Evolutionary conservation across 2,888 invertebrate genomes (phyloP).

Genomic region (Microctonus brassicae): DNA sequence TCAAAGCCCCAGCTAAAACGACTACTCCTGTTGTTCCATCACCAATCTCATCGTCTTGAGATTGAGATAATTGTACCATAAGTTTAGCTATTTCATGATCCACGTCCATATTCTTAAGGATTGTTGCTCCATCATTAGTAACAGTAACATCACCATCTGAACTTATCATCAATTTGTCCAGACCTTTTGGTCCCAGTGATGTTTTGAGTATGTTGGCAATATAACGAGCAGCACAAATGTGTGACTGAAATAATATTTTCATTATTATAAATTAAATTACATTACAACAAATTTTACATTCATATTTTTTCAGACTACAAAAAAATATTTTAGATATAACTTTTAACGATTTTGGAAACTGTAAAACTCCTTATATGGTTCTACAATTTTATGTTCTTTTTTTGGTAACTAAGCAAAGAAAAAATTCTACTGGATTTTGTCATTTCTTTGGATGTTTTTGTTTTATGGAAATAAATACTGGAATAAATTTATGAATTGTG

Average conservation of each 20-base stretch:
- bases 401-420: too few species aligned
- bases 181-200: slow-evolving; percentile 95
- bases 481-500: too few species aligned
- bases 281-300: too few species aligned
- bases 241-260: slow-evolving; percentile 84
- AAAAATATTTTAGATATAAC: too few species aligned
- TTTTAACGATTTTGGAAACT: too few species aligned
- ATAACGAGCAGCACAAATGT: slow-evolving; percentile 96
- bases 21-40: slow-evolving; percentile 99
- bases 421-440: too few species aligned
- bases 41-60: slow-evolving; percentile 99
- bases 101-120: slow-evolving; percentile 98
- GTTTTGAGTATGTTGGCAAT: slow-evolving; percentile 92
- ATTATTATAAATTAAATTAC: slow-evolving; percentile 37
- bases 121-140: slow-evolving; percentile 99
- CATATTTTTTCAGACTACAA: too few species aligned
- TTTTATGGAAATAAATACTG: too few species aligned
- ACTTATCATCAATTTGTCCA: slow-evolving; percentile 98
- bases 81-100: slow-evolving; percentile 98
- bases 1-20: slow-evolving; percentile 86
- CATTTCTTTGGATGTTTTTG: too few species aligned
- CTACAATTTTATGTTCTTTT: too few species aligned
- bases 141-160: slow-evolving; percentile 97
- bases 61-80: slow-evolving; percentile 97
- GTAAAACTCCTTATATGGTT: not conserved